Evolutionary conservation across 2,888 invertebrate genomes (phyloP).

Genomic region (Pseudococcus longispinus): DNA sequence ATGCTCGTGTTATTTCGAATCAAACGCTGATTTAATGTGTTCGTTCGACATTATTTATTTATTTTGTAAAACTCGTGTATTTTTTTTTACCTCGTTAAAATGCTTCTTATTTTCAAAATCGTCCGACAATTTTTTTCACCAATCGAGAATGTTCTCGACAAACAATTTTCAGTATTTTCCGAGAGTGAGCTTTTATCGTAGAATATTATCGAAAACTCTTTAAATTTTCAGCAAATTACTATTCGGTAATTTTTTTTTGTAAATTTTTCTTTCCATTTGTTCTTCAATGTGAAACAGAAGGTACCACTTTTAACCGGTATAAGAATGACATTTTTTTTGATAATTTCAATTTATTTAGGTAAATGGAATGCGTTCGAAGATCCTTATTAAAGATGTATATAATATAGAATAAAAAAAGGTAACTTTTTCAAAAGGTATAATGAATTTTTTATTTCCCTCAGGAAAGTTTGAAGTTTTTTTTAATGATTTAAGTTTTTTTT

Average conservation of each 20-base stretch:
- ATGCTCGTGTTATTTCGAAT: neutral
- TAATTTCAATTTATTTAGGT: constrained; percentile 13
- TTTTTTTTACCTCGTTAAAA: neutral
- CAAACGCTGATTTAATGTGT: neutral
- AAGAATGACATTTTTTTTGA: neutral
- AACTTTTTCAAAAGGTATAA: constrained; percentile 11
- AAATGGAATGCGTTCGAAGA: neutral
- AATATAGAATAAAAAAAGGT: neutral
- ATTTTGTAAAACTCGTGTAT: neutral
- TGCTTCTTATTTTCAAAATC: neutral
- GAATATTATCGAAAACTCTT: neutral
- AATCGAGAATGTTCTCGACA: neutral
- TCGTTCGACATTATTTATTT: too few species aligned
- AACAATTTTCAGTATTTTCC: neutral
- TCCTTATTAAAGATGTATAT: neutral
- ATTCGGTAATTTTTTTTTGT: neutral
- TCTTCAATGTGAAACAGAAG: neutral
- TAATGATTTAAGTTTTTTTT: constrained; percentile 36
- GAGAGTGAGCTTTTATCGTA: neutral
- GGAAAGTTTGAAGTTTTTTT: constrained; percentile 27
- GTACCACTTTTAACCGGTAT: neutral
- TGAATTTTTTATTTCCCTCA: constrained; percentile 25
- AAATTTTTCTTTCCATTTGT: neutral
- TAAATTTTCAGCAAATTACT: neutral
- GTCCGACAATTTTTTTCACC: neutral